Evolutionary conservation across 2,888 invertebrate genomes (phyloP), one percentile per base, ranked within the genome.

Genomic region (Tanytarsus gracilentus): DNA sequence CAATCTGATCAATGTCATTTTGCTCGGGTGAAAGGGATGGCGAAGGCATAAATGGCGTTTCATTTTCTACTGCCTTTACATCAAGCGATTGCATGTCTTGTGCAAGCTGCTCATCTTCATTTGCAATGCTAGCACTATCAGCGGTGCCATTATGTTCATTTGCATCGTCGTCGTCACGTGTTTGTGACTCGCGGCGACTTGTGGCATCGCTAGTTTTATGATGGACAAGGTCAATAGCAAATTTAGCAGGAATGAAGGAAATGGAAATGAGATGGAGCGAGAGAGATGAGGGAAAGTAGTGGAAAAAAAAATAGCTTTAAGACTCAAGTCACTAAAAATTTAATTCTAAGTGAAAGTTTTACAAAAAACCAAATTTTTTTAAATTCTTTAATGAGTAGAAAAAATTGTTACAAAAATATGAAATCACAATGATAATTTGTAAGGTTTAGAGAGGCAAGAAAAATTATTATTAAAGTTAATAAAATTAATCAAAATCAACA

Each of bases 51-150:
- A 8, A 9, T 49, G 49, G n/a, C 49, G 14, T 8, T 8, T 23
- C 49, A 9, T 49, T 11, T 23, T 29, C 33, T 33, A 14, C 33
- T 21, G 11, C 44, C 18, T 11, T 23, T 44, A 52, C 30, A 3
- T 52, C 52, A 52, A 52, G 52, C 33, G 18, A 4, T 33, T 52
- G 30, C 30, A 52, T 33, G 11, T 52, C 52, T 29, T 30, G 29
- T 52, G 52, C 30, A 21, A 52, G 29, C 30, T 29, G 11, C 9
- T 52, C 52, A 33, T 18, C 16, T 40, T 40, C 40, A 40, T n/a
- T n/a, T n/a, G 40, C 40, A 16, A 8, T 8, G 14, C n/a, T 40
- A 16, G n/a, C 16, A n/a, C 3, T 49, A 16, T 23, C 26, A 27
- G n/a, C 49, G 8, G 16, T 40, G 14, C 16, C 40, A 14, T 2